Evolutionary conservation across 2,797 vertebrate species (phyloP).

Genomic region (Tokudaia muenninki): DNA sequence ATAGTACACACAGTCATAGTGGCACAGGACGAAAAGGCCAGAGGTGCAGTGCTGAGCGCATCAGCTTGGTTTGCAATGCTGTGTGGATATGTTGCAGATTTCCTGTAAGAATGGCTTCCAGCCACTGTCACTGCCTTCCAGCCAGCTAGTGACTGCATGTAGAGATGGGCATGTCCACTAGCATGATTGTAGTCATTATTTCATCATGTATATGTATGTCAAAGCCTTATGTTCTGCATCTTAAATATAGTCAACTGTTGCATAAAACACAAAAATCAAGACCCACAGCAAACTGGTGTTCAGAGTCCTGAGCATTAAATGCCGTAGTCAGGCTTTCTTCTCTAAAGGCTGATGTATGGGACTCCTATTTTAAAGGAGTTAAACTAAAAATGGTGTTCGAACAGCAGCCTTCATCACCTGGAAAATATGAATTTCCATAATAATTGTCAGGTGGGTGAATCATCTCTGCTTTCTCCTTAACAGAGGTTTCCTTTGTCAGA

Average conservation of each 20-base stretch:
- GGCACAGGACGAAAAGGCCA: not conserved
- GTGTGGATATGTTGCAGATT: too few relatives aligned
- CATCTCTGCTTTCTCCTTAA: not conserved
- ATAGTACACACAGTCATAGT: not conserved
- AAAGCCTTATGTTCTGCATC: not conserved
- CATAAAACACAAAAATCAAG: not conserved
- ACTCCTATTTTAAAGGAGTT: not conserved
- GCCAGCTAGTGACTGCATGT: not conserved
- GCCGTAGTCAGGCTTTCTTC: not conserved
- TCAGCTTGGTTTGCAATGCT: not conserved
- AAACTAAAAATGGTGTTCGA: not conserved
- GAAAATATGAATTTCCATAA: not conserved
- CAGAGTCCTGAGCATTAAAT: not conserved
- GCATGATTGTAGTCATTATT: not conserved
- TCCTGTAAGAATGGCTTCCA: not conserved
- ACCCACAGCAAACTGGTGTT: not conserved
- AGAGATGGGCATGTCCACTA: not conserved
- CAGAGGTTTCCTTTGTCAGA: constrained; percentile 7
- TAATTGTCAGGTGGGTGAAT: not conserved
- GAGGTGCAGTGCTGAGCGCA: not conserved
- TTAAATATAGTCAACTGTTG: not conserved
- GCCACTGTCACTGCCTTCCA: too few relatives aligned
- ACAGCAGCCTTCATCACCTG: not conserved
- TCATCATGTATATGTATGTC: not conserved
- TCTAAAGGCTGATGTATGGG: not conserved